Base-by-base conservation (phyloP, 2,113 vertebrate genomes). In the Dinomys branickii region DNA sequence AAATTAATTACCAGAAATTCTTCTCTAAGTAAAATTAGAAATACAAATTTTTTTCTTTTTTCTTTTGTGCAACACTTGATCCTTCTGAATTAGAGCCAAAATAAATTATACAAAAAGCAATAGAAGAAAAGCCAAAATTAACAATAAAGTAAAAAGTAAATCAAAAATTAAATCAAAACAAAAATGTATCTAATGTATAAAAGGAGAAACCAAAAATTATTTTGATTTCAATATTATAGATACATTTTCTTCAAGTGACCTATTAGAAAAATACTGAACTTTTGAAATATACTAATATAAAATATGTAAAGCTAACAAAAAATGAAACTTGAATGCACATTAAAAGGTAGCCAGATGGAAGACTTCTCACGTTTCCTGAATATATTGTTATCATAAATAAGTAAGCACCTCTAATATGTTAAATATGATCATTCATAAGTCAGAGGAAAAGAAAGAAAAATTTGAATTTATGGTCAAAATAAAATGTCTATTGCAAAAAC, bases 21-120 rank as follows among this genome's bases (percentile, higher is more conserved):
- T 54, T 71, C 26, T 80, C 59, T 38, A 85, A 82, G 33, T 47
- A 38, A 69, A 90, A 93, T 95, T 75, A 93, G 13, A 44, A 90
- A 82, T 19, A 20, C 7, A 44, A 67, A 65, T 3, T 47, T 9
- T 56, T 67, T 38, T 47, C 3, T 44, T 59, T 85, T 91, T 91
- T 44, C 59, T 94, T 16, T 33, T 94, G 28, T 50, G 26, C n/a
- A 63, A 59, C 33, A 65, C 8, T 69, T 20, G 52, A 5, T 73
- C 10, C 19, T 87, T 84, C n/a, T 63, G 16, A 93, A 65, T 88
- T 91, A 88, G 58, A 52, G 4, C 1, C 4, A 59, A 67, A 96
- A 90, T 82, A 73, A 92, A 50, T 22, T 35, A 24, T 85, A 10
- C 38, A 86, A 5, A 78, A 71, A 41, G 8, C 38, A 65, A 52